phyloP scores from a whole-genome alignment of 2,797 vertebrate species.

The Echiichthys vipera region DNA sequence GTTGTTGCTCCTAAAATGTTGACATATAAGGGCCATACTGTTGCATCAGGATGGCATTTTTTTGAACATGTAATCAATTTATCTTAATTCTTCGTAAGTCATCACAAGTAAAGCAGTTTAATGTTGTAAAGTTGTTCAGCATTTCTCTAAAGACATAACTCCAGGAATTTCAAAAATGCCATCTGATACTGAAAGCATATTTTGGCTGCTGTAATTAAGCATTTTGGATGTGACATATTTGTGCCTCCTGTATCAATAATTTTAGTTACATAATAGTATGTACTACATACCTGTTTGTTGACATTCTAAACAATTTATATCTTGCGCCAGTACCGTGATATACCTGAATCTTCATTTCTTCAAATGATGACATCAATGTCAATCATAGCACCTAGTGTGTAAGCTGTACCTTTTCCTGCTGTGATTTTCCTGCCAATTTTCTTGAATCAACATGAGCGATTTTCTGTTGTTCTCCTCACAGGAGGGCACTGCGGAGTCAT shows the following conservation, averaged over 20 bases:
- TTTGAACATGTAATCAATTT: background rate
- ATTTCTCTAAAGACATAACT: background rate
- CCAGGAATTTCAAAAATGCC: background rate
- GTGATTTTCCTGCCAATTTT: background rate
- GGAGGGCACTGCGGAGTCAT: constrained; percentile 77
- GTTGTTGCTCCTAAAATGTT: no score
- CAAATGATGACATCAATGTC: no score
- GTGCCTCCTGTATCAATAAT: background rate
- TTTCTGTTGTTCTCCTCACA: constrained; percentile 49
- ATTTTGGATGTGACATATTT: background rate
- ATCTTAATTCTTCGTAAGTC: background rate
- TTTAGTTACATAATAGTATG: background rate
- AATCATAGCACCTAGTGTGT: background rate
- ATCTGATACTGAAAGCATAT: background rate
- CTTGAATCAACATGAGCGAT: background rate
- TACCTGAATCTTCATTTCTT: no score
- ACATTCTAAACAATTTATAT: background rate
- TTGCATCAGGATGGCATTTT: no score
- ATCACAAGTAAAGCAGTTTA: background rate
- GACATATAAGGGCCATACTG: no score
- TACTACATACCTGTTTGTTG: background rate
- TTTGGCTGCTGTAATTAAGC: background rate
- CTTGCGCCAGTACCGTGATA: no score
- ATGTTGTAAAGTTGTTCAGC: background rate
- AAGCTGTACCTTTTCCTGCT: background rate